Percentiles rank a stretch among this genome's conserved stretches.
Evolutionary conservation across 2,888 invertebrate species (phyloP).

Genomic region (Tillus elongatus): DNA sequence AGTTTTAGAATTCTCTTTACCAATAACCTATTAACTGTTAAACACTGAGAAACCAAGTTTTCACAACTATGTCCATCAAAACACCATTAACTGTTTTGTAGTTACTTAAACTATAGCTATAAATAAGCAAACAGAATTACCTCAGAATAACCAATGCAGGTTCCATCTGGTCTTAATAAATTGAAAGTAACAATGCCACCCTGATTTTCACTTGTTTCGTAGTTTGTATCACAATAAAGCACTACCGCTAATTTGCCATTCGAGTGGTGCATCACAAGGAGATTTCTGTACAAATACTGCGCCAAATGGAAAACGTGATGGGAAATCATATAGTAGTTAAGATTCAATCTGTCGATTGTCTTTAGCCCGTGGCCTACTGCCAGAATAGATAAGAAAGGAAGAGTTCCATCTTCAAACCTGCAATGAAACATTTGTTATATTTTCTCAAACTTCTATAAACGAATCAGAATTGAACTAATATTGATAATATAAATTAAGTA

Average conservation of each 20-base stretch:
- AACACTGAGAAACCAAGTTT: too few relatives aligned
- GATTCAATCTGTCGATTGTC: slow-evolving; percentile 55
- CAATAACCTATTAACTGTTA: too few relatives aligned
- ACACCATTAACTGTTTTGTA: neutral
- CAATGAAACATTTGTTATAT: slow-evolving; percentile 29
- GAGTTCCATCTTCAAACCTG: slow-evolving; percentile 92
- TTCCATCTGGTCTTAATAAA: slow-evolving; percentile 64
- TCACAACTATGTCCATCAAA: too few relatives aligned
- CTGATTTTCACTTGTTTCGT: slow-evolving; percentile 54
- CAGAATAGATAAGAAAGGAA: slow-evolving; percentile 77
- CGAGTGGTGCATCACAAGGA: slow-evolving; percentile 56
- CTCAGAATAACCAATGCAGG: slow-evolving; percentile 82
- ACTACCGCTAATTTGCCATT: slow-evolving; percentile 62
- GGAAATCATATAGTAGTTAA: slow-evolving; percentile 57
- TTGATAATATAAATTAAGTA: too few relatives aligned
- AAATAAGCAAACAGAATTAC: slow-evolving; percentile 41
- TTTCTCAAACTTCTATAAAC: too few relatives aligned
- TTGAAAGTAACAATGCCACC: slow-evolving; percentile 88
- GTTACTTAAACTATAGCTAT: slow-evolving; percentile 5
- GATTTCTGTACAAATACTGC: slow-evolving; percentile 57
- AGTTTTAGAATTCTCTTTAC: too few relatives aligned
- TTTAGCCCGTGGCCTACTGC: slow-evolving; percentile 77
- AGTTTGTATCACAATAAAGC: slow-evolving; percentile 67
- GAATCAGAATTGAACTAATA: too few relatives aligned
- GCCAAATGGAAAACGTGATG: slow-evolving; percentile 69